These are phyloP conservation scores for Drosophila algonquin DNA, from an alignment of 2,888 invertebrate species.

Conservation along the genomic window DNA sequence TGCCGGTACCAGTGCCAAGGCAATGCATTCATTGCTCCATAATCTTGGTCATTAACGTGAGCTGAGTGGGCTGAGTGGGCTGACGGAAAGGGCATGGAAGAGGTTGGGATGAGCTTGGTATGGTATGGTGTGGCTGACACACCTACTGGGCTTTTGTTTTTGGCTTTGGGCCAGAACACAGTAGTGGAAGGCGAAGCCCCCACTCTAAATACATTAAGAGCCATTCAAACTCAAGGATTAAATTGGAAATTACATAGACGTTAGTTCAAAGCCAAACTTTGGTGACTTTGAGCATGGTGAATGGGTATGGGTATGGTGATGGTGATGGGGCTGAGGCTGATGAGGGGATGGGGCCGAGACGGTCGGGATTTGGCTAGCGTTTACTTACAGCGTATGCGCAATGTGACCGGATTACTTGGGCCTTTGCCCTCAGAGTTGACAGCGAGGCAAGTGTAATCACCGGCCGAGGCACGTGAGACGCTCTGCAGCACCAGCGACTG, in stretches of 20 bases:
- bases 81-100: not conserved
- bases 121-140: constrained; percentile 26
- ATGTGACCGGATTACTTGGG: constrained; percentile 88
- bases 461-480: constrained; percentile 92
- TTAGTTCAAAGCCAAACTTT: constrained; percentile 67
- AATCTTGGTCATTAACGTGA: constrained; percentile 76
- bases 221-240: constrained; percentile 77
- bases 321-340: not conserved
- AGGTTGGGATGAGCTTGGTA: not conserved
- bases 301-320: not conserved
- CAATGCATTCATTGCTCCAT: constrained; percentile 77
- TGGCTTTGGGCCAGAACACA: constrained; percentile 64
- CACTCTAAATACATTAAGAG: constrained; percentile 68
- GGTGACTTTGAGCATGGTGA: constrained; percentile 32
- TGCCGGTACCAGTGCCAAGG: constrained; percentile 55
- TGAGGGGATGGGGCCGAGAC: constrained; percentile 4
- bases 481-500: constrained; percentile 94
- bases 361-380: constrained; percentile 44
- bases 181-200: not conserved
- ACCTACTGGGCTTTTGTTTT: constrained; percentile 49
- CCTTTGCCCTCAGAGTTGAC: constrained; percentile 94
- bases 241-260: constrained; percentile 77
- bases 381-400: constrained; percentile 89
- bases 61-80: constrained; percentile 10
- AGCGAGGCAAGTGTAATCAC: constrained; percentile 93